These are phyloP conservation scores for Pseudomugil tenellus DNA, from an alignment of 2,797 vertebrate genomes.

Conservation along the genomic window DNA sequence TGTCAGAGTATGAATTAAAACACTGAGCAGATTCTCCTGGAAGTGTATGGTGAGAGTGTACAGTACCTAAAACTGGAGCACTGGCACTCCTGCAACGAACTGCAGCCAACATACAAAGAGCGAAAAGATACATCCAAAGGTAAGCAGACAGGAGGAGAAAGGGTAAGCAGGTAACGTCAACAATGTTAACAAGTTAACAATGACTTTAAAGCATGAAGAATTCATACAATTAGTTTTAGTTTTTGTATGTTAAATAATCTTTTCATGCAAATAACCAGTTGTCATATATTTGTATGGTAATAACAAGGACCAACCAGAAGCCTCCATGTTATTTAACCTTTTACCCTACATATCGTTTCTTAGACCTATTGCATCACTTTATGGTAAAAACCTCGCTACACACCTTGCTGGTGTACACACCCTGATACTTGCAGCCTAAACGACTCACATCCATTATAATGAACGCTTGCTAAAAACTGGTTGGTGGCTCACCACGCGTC, in stretches of 20 bases:
- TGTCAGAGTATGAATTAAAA: background rate
- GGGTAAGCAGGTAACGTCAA: constrained; percentile 33
- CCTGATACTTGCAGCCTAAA: too few relatives aligned
- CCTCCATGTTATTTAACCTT: too few relatives aligned
- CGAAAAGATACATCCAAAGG: constrained; percentile 32
- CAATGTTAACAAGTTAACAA: constrained; percentile 54
- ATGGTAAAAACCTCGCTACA: background rate
- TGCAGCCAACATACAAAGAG: constrained; percentile 86
- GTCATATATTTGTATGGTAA: too few relatives aligned
- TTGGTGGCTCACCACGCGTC: too few relatives aligned
- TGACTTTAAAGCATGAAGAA: constrained; percentile 10
- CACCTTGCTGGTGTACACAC: too few relatives aligned
- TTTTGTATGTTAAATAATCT: background rate
- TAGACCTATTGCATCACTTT: background rate
- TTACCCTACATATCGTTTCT: background rate
- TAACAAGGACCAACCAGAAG: background rate
- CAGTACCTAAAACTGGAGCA: constrained; percentile 94
- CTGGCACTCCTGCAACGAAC: constrained; percentile 95
- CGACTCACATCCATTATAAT: too few relatives aligned
- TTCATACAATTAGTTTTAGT: background rate
- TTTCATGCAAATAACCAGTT: background rate
- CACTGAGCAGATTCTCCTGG: constrained; percentile 1
- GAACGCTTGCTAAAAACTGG: too few relatives aligned
- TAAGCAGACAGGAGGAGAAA: constrained; percentile 24
- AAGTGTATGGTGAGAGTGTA: constrained; percentile 63